Evolutionary conservation across 2,113 vertebrate genomes (phyloP).

Genomic region (Proterorhinus semilunaris): DNA sequence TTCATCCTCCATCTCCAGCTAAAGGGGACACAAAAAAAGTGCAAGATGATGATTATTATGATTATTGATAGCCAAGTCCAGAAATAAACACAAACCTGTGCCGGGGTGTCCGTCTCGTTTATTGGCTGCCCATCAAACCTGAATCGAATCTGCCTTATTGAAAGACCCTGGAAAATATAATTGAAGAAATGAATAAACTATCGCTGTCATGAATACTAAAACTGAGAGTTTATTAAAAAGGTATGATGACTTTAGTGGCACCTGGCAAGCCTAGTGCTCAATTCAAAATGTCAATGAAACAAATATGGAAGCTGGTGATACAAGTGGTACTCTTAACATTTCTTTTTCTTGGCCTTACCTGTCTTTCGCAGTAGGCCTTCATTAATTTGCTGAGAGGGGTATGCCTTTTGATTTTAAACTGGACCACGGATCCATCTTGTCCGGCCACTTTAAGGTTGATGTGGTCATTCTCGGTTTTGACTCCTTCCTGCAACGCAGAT

Average conservation of each 20-base stretch:
- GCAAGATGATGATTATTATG: too few relatives aligned
- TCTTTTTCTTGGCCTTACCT: constrained; percentile 72
- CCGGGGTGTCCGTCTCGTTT: constrained; percentile 82
- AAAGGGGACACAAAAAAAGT: constrained; percentile 1
- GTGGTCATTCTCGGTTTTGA: constrained; percentile 91
- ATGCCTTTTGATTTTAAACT: constrained; percentile 94
- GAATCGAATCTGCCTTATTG: constrained; percentile 85
- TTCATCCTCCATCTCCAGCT: constrained; percentile 86
- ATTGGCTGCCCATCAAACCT: constrained; percentile 84
- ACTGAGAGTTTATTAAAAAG: too few relatives aligned
- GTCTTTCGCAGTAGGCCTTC: constrained; percentile 94
- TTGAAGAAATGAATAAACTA: too few relatives aligned
- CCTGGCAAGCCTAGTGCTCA: too few relatives aligned
- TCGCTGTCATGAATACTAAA: too few relatives aligned
- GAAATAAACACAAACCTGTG: constrained; percentile 69
- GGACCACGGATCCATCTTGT: constrained; percentile 91
- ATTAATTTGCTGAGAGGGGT: constrained; percentile 93
- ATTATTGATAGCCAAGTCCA: not conserved
- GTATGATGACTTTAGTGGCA: too few relatives aligned
- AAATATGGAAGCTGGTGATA: too few relatives aligned
- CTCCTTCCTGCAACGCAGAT: constrained; percentile 78
- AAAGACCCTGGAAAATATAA: constrained; percentile 72
- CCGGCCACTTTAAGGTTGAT: constrained; percentile 94
- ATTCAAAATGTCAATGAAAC: too few relatives aligned
- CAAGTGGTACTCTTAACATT: too few relatives aligned